Base-by-base conservation (phyloP, 2,888 invertebrate species). In the Xestobium rufovillosum region DNA sequence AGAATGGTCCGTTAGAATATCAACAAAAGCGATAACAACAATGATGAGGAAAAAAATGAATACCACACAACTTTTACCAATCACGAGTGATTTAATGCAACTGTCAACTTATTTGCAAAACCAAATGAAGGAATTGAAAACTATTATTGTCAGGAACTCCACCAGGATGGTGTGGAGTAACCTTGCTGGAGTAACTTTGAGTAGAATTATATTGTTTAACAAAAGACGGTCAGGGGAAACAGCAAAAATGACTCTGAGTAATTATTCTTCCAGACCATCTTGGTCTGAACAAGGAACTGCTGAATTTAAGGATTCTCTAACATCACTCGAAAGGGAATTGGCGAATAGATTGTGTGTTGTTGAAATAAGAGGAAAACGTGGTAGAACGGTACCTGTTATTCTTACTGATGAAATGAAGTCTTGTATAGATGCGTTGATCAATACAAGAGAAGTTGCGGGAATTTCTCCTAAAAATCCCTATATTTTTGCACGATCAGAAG, bases 1-100 rank as follows among this genome's bases (percentile, higher is more conserved):
- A 12, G 47, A 47, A 31, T 49, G 47, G 47, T 34, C n/a, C n/a
- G 34, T 38, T 6, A 33, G 40, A 15, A 43, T 49, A 25, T 49
- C 45, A 2, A 45, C 45, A 1, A 40, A 40, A 41, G 47, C 49
- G n/a, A 14, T 45, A 10, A 26, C 36, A 16, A 47, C 44, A 15
- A 14, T 49, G 4, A 28, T 47, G 27, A 35, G 27, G 3, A 37
- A 39, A 33, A 46, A 47, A 37, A 4, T 38, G 23, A 19, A 19
- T 19, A 19, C 6, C 47, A 29, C 36, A 8, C 38, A 48, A 41
- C 30, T 49, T 8, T 39, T 49, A 23, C 48, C 48, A 14, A 25
- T 49, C 14, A 49, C 48, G 9, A 43, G 26, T 19, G 44, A 48
- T 37, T 33, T 48, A 4, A 30, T 49, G 2, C 43, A 43, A 37